Evolutionary conservation across 2,113 vertebrate genomes (phyloP), one percentile per base, ranked within the genome.

Genomic region (Morone chrysops): DNA sequence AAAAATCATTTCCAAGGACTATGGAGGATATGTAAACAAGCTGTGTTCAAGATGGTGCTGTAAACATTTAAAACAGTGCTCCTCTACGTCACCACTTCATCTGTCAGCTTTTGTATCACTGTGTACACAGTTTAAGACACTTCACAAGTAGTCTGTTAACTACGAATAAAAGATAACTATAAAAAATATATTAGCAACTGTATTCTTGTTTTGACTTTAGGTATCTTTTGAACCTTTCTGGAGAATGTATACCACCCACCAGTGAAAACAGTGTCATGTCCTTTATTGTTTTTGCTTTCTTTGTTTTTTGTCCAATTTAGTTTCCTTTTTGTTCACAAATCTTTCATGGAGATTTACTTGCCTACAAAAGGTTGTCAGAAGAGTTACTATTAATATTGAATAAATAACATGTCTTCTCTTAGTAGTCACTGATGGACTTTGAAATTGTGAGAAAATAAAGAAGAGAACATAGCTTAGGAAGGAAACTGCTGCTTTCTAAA

Each of bases 331-430:
- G 38, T 16, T 56, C 0, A 8, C 2, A 47, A 22, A 65, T 51
- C 18, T 4, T 9, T 8, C 5, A 43, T 31, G 16, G 59, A 41
- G 22, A 66, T 67, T 50, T 82, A 31, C n/a, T n/a, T 68, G 7
- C 41, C 68, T 65, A 53, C 40, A 57, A 54, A 74, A 74, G 22
- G 17, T 63, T 76, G 40, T 81, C 17, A 17, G 38, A n/a, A 11
- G 50, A 47, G 4, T 57, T 61, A n/a, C n/a, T n/a, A 43, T 71
- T 31, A 1, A 43, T 67, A 12, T 47, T 48, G 8, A 68, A 79
- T 77, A 75, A 73, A 74, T 81, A 45, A 63, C 54, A 36, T 48
- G 14, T 79, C 62, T 14, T 56, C 5, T 12, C 11, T 25, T 63
- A 20, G 18, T 53, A 60, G 16, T 40, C 18, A 78, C 12, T 20